These are phyloP conservation scores for Icerya purchasi DNA, from an alignment of 2,888 invertebrate genomes.

Conservation along the genomic window DNA sequence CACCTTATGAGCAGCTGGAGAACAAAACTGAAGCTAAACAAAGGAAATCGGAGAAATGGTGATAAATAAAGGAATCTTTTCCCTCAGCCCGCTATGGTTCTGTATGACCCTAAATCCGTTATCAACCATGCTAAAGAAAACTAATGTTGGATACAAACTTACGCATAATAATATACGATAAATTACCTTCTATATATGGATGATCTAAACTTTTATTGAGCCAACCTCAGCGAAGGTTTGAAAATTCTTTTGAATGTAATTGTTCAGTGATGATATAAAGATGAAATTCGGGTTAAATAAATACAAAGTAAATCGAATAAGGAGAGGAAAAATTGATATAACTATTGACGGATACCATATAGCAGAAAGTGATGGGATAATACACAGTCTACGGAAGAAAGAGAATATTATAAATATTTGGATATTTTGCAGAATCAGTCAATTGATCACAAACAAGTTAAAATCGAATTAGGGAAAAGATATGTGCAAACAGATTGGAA, in stretches of 20 bases:
- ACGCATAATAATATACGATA: too few species aligned
- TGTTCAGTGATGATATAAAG: background rate
- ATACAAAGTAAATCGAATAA: background rate
- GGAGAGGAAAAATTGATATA: background rate
- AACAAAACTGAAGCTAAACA: background rate
- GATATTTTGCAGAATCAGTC: background rate
- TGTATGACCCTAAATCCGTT: background rate
- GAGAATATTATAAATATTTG: background rate
- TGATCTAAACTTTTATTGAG: background rate
- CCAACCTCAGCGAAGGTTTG: background rate
- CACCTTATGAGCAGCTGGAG: background rate
- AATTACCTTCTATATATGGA: too few species aligned
- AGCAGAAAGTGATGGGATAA: background rate
- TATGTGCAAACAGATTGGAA: background rate
- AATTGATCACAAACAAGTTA: background rate
- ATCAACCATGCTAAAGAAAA: background rate
- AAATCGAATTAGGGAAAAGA: background rate
- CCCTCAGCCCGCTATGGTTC: background rate
- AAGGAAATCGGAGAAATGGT: background rate
- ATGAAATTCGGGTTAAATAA: background rate
- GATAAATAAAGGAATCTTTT: background rate
- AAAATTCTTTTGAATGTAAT: background rate
- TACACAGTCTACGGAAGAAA: background rate
- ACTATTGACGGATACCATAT: background rate
- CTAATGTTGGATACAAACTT: slow-evolving; percentile 1